phyloP scores from a whole-genome alignment of 2,797 vertebrate genomes.

The Leucoraja ocellata region DNA sequence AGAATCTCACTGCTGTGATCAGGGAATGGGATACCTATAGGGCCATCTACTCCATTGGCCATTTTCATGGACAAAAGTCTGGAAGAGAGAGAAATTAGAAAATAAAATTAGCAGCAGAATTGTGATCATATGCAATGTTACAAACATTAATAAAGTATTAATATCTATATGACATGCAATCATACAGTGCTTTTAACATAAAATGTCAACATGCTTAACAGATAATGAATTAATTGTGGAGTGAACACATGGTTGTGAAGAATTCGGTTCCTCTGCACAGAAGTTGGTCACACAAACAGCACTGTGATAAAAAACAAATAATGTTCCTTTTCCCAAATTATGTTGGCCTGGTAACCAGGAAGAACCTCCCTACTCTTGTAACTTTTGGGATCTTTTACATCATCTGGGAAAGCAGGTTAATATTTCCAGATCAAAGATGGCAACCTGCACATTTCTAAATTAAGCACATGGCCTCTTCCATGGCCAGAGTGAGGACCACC shows the following conservation, averaged over 20 bases:
- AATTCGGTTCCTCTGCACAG: not conserved
- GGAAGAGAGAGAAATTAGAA: conserved; percentile 5
- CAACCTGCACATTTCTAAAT: not conserved
- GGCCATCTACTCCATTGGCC: conserved; percentile 80
- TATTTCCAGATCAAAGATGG: too few relatives aligned
- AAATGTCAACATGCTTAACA: not conserved
- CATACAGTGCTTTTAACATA: not conserved
- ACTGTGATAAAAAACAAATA: not conserved
- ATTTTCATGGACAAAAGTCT: conserved; percentile 51
- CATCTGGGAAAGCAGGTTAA: not conserved
- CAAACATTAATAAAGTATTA: not conserved
- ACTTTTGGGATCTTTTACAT: not conserved
- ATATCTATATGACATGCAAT: not conserved
- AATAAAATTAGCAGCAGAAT: not conserved
- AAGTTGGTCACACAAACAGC: not conserved
- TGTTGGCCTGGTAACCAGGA: not conserved
- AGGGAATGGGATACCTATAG: conserved; percentile 94
- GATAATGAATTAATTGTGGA: not conserved
- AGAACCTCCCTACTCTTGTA: not conserved
- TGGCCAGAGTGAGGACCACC: too few relatives aligned
- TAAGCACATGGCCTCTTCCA: too few relatives aligned
- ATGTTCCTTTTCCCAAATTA: not conserved
- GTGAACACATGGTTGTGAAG: not conserved
- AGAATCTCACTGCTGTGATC: conserved; percentile 95
- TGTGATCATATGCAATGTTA: not conserved